Percentiles rank a stretch among this genome's conserved stretches.
phyloP scores from a whole-genome alignment of 2,888 invertebrate genomes.

The Anorthoa munda region DNA sequence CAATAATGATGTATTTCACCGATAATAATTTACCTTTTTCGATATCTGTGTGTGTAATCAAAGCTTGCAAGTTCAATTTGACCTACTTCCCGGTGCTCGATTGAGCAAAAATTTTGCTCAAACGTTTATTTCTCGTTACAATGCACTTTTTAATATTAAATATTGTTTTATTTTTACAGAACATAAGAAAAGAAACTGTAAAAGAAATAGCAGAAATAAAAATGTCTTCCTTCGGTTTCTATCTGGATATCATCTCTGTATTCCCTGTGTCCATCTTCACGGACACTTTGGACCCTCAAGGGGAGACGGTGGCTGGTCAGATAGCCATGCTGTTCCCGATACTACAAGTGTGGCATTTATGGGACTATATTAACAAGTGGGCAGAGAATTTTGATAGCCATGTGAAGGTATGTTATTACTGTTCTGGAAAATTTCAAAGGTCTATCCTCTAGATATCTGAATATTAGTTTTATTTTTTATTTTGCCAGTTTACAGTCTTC shows the following conservation, averaged over 20 bases:
- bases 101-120: no score
- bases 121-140: background rate
- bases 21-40: no score
- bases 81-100: no score
- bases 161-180: constrained; percentile 73
- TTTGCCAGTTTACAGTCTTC: no score
- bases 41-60: no score
- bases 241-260: constrained; percentile 85
- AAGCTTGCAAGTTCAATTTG: no score
- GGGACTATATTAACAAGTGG: constrained; percentile 83
- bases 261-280: constrained; percentile 85
- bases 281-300: constrained; percentile 80
- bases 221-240: constrained; percentile 85
- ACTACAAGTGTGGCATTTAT: constrained; percentile 87
- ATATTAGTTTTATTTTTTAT: no score
- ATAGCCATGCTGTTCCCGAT: constrained; percentile 79
- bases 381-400: constrained; percentile 78
- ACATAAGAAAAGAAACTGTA: constrained; percentile 80
- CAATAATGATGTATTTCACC: no score
- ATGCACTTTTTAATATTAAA: background rate
- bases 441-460: no score
- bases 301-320: constrained; percentile 77
- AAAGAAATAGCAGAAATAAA: constrained; percentile 86
- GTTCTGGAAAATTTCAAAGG: no score
- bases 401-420: constrained; percentile 74